Base-by-base conservation (phyloP, 2,113 vertebrate species). In the Tachysurus fulvidraco region DNA sequence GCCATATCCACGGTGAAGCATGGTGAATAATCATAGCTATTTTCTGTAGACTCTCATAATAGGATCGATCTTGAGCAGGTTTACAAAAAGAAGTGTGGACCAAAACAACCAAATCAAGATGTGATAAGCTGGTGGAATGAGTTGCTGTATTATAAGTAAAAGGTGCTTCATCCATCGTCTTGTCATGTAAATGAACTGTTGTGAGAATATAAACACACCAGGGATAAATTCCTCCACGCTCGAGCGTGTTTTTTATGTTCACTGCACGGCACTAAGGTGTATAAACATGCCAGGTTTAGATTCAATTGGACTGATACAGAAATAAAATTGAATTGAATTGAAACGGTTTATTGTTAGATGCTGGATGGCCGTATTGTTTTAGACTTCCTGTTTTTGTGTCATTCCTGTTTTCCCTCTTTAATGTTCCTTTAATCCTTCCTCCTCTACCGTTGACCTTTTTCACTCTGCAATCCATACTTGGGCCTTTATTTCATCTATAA, bases 391-490 rank as follows among this genome's bases (percentile, higher is more conserved):
- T 77, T 59, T 44, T 17, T 52, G 30, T 62, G 65, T 4, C 17
- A 11, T 54, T 50, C 41, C 14, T 25, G 21, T 77, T 2, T 80
- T 2, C 83, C 86, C 80, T 76, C 73, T 64, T 10, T 21, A 84
- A 44, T 73, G 89, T 90, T 91, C 90, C 88, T 92, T 59, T 62
- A 54, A 83, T 25, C 59, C 59, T 81, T 14, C 44, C 30, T 41
- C 30, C 3, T 62, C 36, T 19, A 60, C 36, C 23, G 30, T n/a
- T 10, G 21, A 19, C 59, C 57, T 19, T 19, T 11, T 50, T 77
- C n/a, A 6, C 13, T 57, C 28, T 55, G 16, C 19, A 25, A 23
- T 50, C 73, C 41, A 25, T 50, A 50, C 73, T 54, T 78, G 74
- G 46, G 25, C 50, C 16, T 78, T 78, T 28, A 54, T 78, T 54